These are phyloP conservation scores for Engraulis encrasicolus DNA, from an alignment of 2,113 vertebrate genomes.

Conservation along the genomic window DNA sequence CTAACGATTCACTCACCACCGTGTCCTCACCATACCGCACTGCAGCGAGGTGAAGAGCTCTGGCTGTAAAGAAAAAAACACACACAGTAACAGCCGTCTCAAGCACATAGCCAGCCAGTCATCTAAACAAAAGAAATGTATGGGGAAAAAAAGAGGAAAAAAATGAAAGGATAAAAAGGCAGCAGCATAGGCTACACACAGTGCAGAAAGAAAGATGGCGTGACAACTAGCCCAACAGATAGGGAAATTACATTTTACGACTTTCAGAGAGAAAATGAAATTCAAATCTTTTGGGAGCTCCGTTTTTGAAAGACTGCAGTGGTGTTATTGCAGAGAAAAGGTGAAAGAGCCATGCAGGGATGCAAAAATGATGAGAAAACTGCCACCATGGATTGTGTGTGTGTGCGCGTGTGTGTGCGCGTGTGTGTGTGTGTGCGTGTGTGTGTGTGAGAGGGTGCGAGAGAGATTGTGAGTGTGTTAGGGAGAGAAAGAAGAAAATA, in stretches of 20 bases:
- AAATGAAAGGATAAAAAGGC: too few species aligned
- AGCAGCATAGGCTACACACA: not conserved
- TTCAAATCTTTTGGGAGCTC: not conserved
- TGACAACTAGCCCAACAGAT: not conserved
- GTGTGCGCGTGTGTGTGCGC: constrained; percentile 60
- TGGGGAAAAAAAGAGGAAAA: too few species aligned
- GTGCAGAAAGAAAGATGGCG: not conserved
- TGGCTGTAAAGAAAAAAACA: not conserved
- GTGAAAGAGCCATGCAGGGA: constrained; percentile 6
- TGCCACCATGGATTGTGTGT: constrained; percentile 67
- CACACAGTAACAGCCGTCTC: constrained; percentile 4
- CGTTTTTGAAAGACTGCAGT: not conserved
- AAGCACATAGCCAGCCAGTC: not conserved
- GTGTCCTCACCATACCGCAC: constrained; percentile 6
- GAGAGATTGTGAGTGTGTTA: too few species aligned
- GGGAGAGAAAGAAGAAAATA: not conserved
- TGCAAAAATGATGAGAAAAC: constrained; percentile 53
- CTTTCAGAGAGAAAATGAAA: not conserved
- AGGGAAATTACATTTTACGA: not conserved
- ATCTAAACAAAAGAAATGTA: not conserved
- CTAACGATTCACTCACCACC: too few species aligned
- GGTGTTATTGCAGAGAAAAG: not conserved
- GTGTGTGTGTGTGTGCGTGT: not conserved
- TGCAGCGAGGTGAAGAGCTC: not conserved
- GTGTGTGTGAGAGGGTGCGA: not conserved